Percentiles rank a stretch among this genome's conserved stretches.
These are phyloP conservation scores for Orchesellides sinensis DNA, from an alignment of 2,888 invertebrate genomes.

Conservation along the genomic window DNA sequence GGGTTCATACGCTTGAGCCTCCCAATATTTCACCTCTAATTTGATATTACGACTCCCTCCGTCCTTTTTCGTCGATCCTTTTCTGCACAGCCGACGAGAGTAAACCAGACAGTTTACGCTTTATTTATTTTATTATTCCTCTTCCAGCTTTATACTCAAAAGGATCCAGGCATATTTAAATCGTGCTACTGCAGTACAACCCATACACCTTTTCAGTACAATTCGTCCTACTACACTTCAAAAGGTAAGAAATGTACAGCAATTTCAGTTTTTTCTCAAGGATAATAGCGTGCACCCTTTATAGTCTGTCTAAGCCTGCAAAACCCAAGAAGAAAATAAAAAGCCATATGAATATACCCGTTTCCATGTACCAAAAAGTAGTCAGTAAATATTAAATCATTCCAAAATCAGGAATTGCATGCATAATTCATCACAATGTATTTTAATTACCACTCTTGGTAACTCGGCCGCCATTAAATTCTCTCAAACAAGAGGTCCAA, in stretches of 20 bases:
- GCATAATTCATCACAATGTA: constrained; percentile 10
- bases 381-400: neutral
- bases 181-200: neutral
- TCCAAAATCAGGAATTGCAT: constrained; percentile 16
- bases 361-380: neutral
- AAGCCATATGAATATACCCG: neutral
- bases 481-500: neutral
- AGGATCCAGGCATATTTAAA: constrained; percentile 20
- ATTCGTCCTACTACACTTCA: neutral
- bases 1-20: constrained; percentile 45
- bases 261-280: neutral
- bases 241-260: neutral
- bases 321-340: neutral
- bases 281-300: neutral
- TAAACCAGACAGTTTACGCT: constrained; percentile 26
- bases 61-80: constrained; percentile 44
- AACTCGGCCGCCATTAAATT: constrained; percentile 23
- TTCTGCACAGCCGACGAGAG: neutral
- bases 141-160: neutral
- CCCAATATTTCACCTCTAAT: constrained; percentile 54
- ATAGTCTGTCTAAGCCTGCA: neutral
- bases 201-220: neutral
- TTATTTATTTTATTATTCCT: constrained; percentile 19
- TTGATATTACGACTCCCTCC: constrained; percentile 63
- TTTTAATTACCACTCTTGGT: constrained; percentile 10